Percentiles rank a stretch among this genome's conserved stretches.
These are phyloP conservation scores for Euphydryas editha DNA, from an alignment of 2,888 invertebrate species.

Conservation along the genomic window DNA sequence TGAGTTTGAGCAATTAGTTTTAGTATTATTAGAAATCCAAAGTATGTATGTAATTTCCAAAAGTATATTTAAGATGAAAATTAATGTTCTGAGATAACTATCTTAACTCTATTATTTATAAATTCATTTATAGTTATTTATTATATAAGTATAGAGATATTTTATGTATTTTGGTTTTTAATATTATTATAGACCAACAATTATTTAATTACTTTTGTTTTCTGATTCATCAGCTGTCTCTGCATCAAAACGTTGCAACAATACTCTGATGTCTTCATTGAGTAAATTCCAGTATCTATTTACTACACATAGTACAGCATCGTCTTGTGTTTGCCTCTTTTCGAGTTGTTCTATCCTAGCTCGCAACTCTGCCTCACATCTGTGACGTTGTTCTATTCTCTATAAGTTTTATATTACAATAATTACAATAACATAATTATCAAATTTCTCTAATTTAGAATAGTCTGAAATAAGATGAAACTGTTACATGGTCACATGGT, in stretches of 20 bases:
- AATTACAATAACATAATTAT: neutral
- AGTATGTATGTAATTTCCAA: no score
- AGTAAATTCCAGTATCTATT: slow-evolving; percentile 98
- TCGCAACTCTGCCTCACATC: slow-evolving; percentile 93
- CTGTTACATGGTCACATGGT: no score
- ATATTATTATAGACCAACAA: neutral
- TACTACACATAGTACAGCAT: slow-evolving; percentile 98
- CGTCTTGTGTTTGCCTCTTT: slow-evolving; percentile 97
- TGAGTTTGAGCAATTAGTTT: neutral
- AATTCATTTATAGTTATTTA: neutral
- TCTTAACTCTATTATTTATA: neutral
- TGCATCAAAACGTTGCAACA: slow-evolving; percentile 97
- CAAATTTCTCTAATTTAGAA: no score
- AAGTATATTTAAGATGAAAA: neutral
- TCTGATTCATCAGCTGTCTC: slow-evolving; percentile 98
- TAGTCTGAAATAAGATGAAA: no score
- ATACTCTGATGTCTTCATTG: slow-evolving; percentile 97
- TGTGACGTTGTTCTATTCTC: slow-evolving; percentile 95
- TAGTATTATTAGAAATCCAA: neutral
- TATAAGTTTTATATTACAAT: slow-evolving; percentile 53
- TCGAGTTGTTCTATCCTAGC: slow-evolving; percentile 96
- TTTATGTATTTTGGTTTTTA: neutral
- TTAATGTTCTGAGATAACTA: no score
- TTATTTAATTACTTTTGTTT: slow-evolving; percentile 89
- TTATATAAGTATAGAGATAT: neutral